phyloP scores from a whole-genome alignment of 2,888 invertebrate species.

The Eumacrocentrus americanus region DNA sequence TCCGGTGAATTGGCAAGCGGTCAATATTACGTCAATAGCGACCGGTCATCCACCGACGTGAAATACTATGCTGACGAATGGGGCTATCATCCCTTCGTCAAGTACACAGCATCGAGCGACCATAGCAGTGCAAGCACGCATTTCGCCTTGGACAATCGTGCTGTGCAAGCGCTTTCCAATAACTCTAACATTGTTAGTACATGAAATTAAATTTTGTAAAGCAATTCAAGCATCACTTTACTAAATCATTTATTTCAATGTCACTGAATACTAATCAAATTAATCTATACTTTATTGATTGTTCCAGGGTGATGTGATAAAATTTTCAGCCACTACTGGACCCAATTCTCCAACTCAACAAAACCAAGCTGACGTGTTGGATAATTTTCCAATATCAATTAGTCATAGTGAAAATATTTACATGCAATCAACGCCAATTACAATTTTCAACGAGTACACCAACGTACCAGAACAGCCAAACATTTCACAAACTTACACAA shows the following conservation, averaged over 20 bases:
- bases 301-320: neutral
- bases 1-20: constrained; percentile 45
- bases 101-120: constrained; percentile 64
- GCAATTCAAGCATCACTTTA: neutral
- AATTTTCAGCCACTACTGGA: too few relatives aligned
- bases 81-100: constrained; percentile 71
- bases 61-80: constrained; percentile 69
- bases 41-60: constrained; percentile 59
- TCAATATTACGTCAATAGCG: constrained; percentile 47
- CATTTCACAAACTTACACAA: too few relatives aligned
- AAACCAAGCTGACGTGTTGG: neutral
- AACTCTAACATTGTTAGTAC: constrained; percentile 44
- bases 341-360: too few relatives aligned
- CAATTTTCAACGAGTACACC: neutral
- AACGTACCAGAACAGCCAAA: neutral
- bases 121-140: constrained; percentile 63
- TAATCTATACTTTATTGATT: too few relatives aligned
- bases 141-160: constrained; percentile 67
- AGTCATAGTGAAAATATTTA: neutral
- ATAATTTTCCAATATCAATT: neutral
- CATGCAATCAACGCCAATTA: neutral
- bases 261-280: too few relatives aligned
- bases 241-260: too few relatives aligned
- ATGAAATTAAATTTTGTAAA: neutral
- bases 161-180: constrained; percentile 62